Evolutionary conservation across 2,113 vertebrate genomes (phyloP), one percentile per base, ranked within the genome.

Genomic region (Pagrus major): DNA sequence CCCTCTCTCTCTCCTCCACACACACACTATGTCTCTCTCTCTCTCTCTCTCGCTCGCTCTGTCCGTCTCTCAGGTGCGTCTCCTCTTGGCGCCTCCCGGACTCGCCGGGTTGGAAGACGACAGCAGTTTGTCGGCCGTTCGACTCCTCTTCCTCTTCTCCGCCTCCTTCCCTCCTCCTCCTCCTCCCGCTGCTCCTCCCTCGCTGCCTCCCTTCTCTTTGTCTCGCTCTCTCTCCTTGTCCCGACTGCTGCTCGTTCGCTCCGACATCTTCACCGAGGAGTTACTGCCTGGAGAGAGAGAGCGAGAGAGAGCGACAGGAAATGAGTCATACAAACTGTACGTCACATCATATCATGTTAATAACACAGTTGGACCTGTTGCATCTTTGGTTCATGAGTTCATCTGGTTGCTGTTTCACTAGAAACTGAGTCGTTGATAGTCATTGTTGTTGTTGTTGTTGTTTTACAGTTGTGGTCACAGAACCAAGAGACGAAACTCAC

Each of bases 121-220:
- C 55, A 97, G 90, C 44, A 97, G 96, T 80, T 98, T 99, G 83
- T 98, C 98, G 0, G 97, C 95, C 11, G 95, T 95, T 67, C 98
- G 94, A 88, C 95, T 98, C 91, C 97, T 96, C 81, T 99, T 99
- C 91, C 96, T 96, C 92, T 98, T 99, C 90, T 98, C 98, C 0
- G 96, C 95, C 78, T 97, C 96, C 84, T 97, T 98, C 63, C 64
- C 90, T 20, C 77, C 96, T 1, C 93, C 76, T 95, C 95, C 82
- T 33, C 76, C 95, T 2, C 91, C 93, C 29, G 93, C 93, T 35
- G 44, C 93, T 70, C 88, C 96, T 94, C 35, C 95, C 90, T 88
- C 96, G 81, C 94, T 89, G 70, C 95, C 96, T 10, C 95, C 95
- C n/a, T 95, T 94, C 60, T 92, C 96, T 86, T 95, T 95, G 76